Evolutionary conservation across 2,888 invertebrate genomes (phyloP), one percentile per base, ranked within the genome.

Genomic region (Acleris literana): DNA sequence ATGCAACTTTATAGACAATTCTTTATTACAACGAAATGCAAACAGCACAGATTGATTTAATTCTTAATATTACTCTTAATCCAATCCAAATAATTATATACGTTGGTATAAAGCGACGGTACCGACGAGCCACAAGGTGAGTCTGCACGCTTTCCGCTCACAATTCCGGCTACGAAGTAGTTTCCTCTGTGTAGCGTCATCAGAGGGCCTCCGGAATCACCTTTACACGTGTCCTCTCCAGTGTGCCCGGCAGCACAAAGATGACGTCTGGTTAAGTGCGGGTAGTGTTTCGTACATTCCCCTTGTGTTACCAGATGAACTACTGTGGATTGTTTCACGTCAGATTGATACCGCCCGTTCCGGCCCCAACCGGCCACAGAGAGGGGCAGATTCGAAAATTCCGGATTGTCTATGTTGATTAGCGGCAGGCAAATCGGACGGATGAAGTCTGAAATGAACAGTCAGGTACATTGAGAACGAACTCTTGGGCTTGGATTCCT

Each of bases 221-320:
- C 92, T 75, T 89, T 90, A 70, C 92, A 92, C 5, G 92, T 89
- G 66, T 92, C 92, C 70, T 90, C 82, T 0, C 91, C 90, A 0
- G 78, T 84, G 43, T 85, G 82, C 0, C 90, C 91, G 7, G 85
- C 87, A 5, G 92, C 92, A 72, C 91, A 92, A n/a, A 92, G 67
- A 70, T 90, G 90, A 2, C 80, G 71, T 1, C 75, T 76, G 2
- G 85, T 81, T 44, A 92, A 74, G 43, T 73, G 73, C 0, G 87
- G 81, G 63, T 92, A 92, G 63, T 75, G 83, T 44, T 72, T 73
- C 56, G 63, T 75, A 70, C 92, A 92, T 65, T 84, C 76, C 2
- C 76, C 76, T 60, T 87, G 86, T 0, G 89, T 83, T 2, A 92
- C 84, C 48, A 92, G 75, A 69, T 87, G 82, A 54, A 92, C 81